These are phyloP conservation scores for Hydropsyche betteni DNA, from an alignment of 2,888 invertebrate species.

Conservation along the genomic window DNA sequence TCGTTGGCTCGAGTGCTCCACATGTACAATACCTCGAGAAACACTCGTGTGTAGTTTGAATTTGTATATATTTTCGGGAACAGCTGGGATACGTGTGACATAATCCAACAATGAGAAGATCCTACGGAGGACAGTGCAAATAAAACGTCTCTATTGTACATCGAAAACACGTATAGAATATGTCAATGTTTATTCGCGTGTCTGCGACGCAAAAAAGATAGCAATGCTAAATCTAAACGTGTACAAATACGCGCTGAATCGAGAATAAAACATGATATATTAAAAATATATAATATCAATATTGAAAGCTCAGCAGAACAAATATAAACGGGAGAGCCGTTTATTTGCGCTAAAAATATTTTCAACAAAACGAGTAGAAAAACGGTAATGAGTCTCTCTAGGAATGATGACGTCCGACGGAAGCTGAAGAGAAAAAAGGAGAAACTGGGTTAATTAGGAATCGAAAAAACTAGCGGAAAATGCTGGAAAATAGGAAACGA, in stretches of 20 bases:
- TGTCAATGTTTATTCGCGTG: conserved; percentile 13
- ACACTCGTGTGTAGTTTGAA: background rate
- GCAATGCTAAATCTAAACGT: too few species aligned
- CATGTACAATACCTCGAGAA: too few species aligned
- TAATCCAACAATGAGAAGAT: background rate
- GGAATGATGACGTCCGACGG: conserved; percentile 18
- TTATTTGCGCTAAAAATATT: too few species aligned
- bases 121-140: background rate
- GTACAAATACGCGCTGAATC: too few species aligned
- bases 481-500: conserved; percentile 9
- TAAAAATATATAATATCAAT: too few species aligned
- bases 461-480: conserved; percentile 27
- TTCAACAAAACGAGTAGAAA: background rate
- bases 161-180: background rate
- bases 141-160: conserved; percentile 10
- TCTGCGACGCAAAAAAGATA: conserved; percentile 6
- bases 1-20: too few species aligned
- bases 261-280: too few species aligned
- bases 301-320: too few species aligned
- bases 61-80: background rate
- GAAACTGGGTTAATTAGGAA: conserved; percentile 43
- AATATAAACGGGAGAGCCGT: too few species aligned
- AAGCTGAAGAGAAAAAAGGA: conserved; percentile 23
- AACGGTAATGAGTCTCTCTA: conserved; percentile 18
- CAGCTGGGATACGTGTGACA: conserved; percentile 11